These are phyloP conservation scores for Corvus hawaiiensis DNA, from an alignment of 2,113 vertebrate genomes.

Conservation along the genomic window DNA sequence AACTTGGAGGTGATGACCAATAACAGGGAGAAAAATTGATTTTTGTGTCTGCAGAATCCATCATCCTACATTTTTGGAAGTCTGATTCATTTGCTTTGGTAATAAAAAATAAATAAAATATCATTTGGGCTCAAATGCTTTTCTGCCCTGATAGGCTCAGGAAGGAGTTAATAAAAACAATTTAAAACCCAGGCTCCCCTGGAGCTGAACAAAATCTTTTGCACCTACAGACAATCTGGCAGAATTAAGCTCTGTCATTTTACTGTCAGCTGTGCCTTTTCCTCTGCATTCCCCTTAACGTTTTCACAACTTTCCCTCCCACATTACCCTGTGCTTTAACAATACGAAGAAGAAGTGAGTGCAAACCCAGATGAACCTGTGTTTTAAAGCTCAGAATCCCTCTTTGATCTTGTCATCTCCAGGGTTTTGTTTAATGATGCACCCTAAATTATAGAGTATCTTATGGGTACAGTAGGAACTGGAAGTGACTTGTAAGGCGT, in stretches of 20 bases:
- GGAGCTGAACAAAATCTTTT: neutral
- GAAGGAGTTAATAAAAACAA: neutral
- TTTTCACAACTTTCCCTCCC: neutral
- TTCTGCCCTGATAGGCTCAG: neutral
- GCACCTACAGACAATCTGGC: neutral
- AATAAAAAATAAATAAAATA: neutral
- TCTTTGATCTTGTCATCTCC: neutral
- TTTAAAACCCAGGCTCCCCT: neutral
- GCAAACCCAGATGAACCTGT: neutral
- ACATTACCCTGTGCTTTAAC: neutral
- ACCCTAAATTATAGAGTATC: neutral
- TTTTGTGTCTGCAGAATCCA: neutral
- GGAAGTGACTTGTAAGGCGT: neutral
- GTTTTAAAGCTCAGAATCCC: neutral
- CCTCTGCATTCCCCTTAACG: neutral
- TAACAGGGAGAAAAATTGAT: neutral
- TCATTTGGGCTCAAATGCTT: neutral
- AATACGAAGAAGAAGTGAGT: neutral
- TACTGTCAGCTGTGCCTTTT: neutral
- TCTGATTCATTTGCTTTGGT: neutral
- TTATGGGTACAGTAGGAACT: neutral
- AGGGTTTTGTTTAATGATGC: neutral
- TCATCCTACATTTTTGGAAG: neutral
- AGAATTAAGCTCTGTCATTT: neutral
- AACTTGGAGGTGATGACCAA: neutral